Evolutionary conservation across 2,888 invertebrate species (phyloP), one percentile per base, ranked within the genome.

Genomic region (Euplexia lucipara): DNA sequence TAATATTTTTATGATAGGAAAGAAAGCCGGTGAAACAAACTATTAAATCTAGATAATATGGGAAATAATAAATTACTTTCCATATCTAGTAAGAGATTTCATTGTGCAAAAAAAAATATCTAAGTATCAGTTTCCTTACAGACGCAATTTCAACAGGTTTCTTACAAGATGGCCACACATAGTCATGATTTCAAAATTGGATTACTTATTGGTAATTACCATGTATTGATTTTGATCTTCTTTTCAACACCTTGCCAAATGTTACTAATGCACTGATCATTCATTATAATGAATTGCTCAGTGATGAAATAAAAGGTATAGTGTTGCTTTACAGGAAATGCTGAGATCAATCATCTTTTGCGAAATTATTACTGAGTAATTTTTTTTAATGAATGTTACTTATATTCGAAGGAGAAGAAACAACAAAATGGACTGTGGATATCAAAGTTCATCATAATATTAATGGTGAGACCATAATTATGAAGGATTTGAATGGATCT

Each of bases 161-260:
- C 10, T 34, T 7, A 39, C 26, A 32, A 42, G 12, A 20, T 48
- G 52, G 14, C 30, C 20, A n/a, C n/a, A 16, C 1, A 34, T 20
- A 16, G 22, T 5, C 18, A 10, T 48, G 18, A 42, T 63, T 69
- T 16, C 39, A 54, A 49, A 69, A 63, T 44, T 10, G 49, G 12
- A n/a, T 0, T 35, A 68, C 45, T 30, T 67, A 47, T 30, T 47
- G 16, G 67, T 44, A 47, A 67, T 67, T 45, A 30, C 30, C 22
- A 41, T 35, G 10, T 1, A 5, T 34, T 35, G 49, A 45, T 39
- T 34, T 9, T 41, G 32, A 65, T 59, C 16, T 34, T 47, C 45
- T 47, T 45, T 37, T 59, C 68, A 59, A 7, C 37, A 51, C 14
- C 14, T 39, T 14, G 14, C 2, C 20, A 26, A 32, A 34, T 35